Percentiles rank a stretch among this genome's conserved stretches.
These are phyloP conservation scores for Trichonephila inaurata DNA, from an alignment of 1,140 invertebrate species.

Conservation along the genomic window DNA sequence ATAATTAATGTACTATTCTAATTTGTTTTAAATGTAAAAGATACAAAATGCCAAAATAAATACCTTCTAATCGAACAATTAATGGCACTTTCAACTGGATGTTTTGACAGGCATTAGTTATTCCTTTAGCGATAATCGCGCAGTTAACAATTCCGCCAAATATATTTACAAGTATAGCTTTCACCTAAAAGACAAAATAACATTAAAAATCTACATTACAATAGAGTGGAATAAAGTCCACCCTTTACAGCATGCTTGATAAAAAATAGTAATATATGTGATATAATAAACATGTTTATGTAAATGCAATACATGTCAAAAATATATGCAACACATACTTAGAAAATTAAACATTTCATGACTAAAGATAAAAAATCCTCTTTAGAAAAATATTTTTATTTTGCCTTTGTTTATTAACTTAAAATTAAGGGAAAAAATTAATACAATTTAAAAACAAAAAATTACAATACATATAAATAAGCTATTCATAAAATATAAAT, in stretches of 20 bases:
- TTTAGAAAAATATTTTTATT: too few relatives aligned
- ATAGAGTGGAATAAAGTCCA: too few relatives aligned
- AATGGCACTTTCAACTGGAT: conserved; percentile 92
- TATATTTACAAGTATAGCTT: conserved; percentile 98
- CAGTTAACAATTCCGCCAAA: conserved; percentile 99
- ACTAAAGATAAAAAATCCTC: too few relatives aligned
- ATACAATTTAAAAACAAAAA: too few relatives aligned
- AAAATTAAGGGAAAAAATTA: too few relatives aligned
- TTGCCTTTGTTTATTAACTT: too few relatives aligned
- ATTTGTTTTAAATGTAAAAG: not conserved
- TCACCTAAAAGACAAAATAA: conserved; percentile 84
- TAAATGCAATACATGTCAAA: too few relatives aligned
- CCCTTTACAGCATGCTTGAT: not conserved
- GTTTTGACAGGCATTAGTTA: conserved; percentile 92
- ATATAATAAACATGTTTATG: too few relatives aligned
- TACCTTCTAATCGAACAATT: conserved; percentile 96
- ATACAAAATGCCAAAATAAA: conserved; percentile 77
- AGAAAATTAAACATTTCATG: too few relatives aligned
- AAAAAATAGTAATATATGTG: not conserved
- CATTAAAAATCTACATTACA: not conserved
- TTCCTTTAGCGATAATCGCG: conserved; percentile 96
- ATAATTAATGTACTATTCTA: not conserved
- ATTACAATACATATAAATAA: too few relatives aligned
- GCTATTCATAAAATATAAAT: too few relatives aligned
- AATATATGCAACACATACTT: too few relatives aligned